Percentiles rank a stretch among this genome's conserved stretches.
These are phyloP conservation scores for Bombus confusus DNA, from an alignment of 1,140 invertebrate genomes.

Conservation along the genomic window DNA sequence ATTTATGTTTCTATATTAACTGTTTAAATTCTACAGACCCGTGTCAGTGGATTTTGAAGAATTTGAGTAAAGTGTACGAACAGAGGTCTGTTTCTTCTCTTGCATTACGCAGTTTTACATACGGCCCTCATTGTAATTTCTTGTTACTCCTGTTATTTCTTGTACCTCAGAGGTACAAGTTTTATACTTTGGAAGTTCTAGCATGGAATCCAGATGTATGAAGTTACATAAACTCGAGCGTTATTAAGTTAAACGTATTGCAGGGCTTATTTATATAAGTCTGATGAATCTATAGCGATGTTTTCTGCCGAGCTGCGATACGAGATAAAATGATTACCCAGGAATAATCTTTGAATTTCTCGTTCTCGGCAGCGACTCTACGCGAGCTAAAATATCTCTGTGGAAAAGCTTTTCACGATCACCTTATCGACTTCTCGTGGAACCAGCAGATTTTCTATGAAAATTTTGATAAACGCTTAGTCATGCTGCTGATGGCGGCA, in stretches of 20 bases:
- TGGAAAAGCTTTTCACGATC: conserved; percentile 32
- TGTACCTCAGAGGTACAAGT: background rate
- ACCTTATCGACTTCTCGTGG: conserved; percentile 44
- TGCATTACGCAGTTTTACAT: background rate
- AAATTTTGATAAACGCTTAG: conserved; percentile 50
- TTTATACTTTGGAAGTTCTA: background rate
- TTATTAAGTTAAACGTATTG: conserved; percentile 11
- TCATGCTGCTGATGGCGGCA: conserved; percentile 34
- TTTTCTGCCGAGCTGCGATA: background rate
- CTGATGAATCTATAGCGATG: conserved; percentile 4
- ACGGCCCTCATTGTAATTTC: background rate
- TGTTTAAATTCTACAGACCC: background rate
- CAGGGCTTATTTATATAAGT: conserved; percentile 12
- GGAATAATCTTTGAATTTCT: conserved; percentile 30
- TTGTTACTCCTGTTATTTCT: background rate
- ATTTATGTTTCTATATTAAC: no score
- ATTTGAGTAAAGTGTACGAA: background rate
- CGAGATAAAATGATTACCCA: conserved; percentile 17
- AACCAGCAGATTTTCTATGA: conserved; percentile 47
- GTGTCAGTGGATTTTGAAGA: background rate
- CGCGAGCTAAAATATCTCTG: conserved; percentile 17
- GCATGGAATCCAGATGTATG: background rate
- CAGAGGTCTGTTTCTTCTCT: background rate
- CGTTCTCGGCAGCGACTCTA: background rate
- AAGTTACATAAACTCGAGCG: conserved; percentile 1